phyloP scores from a whole-genome alignment of 2,797 vertebrate species.

The Distichodus sexfasciatus region DNA sequence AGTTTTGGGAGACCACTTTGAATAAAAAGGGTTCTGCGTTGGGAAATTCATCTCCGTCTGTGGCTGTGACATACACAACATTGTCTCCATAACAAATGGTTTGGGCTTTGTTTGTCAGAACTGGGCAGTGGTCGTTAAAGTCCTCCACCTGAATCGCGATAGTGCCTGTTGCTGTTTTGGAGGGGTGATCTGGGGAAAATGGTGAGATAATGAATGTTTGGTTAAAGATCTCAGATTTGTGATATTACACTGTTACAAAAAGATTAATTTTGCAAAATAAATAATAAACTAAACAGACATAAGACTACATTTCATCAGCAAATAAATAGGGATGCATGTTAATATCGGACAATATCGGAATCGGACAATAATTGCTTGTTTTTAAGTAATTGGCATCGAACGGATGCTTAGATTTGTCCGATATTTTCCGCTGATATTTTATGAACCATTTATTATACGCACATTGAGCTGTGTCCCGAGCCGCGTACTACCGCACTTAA shows the following conservation, averaged over 20 bases:
- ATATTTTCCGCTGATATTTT: no score
- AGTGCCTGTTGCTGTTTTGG: slow-evolving; percentile 88
- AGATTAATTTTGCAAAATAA: no score
- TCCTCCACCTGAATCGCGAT: slow-evolving; percentile 82
- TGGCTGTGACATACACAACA: slow-evolving; percentile 76
- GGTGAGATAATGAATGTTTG: not conserved
- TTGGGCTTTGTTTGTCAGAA: slow-evolving; percentile 61
- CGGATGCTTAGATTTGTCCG: no score
- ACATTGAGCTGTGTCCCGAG: no score
- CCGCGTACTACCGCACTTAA: no score
- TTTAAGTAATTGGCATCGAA: no score
- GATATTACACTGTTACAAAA: not conserved
- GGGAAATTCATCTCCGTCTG: slow-evolving; percentile 75
- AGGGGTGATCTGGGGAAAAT: slow-evolving; percentile 65
- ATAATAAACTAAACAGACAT: no score
- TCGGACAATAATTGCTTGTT: no score
- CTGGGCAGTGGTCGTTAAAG: slow-evolving; percentile 89
- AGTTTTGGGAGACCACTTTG: slow-evolving; percentile 61
- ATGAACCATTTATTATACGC: no score
- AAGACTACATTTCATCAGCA: no score
- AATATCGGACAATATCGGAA: no score
- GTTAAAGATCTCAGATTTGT: not conserved
- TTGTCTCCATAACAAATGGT: slow-evolving; percentile 70
- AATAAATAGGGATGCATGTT: no score
- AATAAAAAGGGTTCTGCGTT: slow-evolving; percentile 83